Percentiles rank a stretch among this genome's conserved stretches.
These are phyloP conservation scores for Cotesia typhae DNA, from an alignment of 1,140 invertebrate genomes.

Conservation along the genomic window DNA sequence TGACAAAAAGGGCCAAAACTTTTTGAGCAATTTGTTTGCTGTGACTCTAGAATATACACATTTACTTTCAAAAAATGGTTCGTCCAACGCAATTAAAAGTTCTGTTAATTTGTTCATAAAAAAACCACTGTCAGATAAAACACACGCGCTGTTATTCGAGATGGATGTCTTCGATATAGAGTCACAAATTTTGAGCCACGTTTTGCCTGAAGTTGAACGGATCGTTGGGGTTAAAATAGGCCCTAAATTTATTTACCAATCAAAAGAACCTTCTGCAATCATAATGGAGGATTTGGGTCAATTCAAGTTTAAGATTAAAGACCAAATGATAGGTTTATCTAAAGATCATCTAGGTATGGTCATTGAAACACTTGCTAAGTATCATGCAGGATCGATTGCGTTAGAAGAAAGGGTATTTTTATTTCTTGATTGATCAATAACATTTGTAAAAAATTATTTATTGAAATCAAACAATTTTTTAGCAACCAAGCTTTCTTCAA, in stretches of 20 bases:
- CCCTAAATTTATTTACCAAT: slow-evolving; percentile 37
- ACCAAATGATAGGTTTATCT: slow-evolving; percentile 62
- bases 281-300: slow-evolving; percentile 61
- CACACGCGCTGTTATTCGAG: not conserved
- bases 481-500: slow-evolving; percentile 8
- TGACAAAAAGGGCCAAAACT: slow-evolving; percentile 34
- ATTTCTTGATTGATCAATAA: not conserved
- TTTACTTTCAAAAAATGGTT: not conserved
- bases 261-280: slow-evolving; percentile 48
- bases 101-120: slow-evolving; percentile 37
- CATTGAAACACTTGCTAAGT: slow-evolving; percentile 64
- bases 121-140: slow-evolving; percentile 25
- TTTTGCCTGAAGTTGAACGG: slow-evolving; percentile 40
- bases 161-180: slow-evolving; percentile 39
- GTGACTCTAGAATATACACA: slow-evolving; percentile 28
- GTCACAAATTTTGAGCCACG: slow-evolving; percentile 20
- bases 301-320: slow-evolving; percentile 61
- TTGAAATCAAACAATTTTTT: not conserved
- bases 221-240: slow-evolving; percentile 25
- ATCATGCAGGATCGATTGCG: slow-evolving; percentile 64
- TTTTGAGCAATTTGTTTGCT: slow-evolving; percentile 28
- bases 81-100: not conserved
- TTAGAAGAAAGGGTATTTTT: slow-evolving; percentile 12
- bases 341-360: slow-evolving; percentile 57
- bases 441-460: too few relatives aligned